Evolutionary conservation across 2,888 invertebrate species (phyloP).

Genomic region (Tiphia femorata): DNA sequence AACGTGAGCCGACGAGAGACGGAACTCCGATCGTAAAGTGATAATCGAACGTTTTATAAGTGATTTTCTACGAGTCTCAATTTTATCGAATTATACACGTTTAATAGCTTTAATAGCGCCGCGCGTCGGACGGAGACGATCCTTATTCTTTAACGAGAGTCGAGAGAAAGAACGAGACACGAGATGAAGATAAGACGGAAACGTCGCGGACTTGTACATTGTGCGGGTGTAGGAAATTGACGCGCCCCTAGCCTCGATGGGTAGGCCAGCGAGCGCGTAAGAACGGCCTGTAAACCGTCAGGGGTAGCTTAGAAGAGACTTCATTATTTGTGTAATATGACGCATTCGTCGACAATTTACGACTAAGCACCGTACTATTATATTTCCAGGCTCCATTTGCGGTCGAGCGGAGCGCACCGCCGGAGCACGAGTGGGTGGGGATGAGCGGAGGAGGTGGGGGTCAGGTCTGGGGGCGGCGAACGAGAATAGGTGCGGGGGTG

Average conservation of each 20-base stretch:
- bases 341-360: constrained; percentile 47
- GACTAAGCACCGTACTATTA: constrained; percentile 41
- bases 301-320: constrained; percentile 13
- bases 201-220: too few species aligned
- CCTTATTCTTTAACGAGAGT: background rate
- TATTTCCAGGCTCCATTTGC: constrained; percentile 26
- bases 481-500: too few species aligned
- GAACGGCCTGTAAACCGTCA: background rate
- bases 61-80: constrained; percentile 54
- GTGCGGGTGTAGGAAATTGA: too few species aligned
- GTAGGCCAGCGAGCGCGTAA: background rate
- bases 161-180: background rate
- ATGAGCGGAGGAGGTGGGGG: constrained; percentile 1
- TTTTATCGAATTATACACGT: constrained; percentile 24
- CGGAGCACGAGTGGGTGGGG: background rate
- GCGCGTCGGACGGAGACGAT: background rate
- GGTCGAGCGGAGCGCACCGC: background rate
- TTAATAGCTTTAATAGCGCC: constrained; percentile 20
- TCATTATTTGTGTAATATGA: constrained; percentile 26
- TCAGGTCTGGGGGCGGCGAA: constrained; percentile 22
- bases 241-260: too few species aligned
- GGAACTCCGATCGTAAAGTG: constrained; percentile 8
- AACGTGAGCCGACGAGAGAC: too few species aligned
- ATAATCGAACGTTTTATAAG: constrained; percentile 49
- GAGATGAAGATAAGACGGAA: background rate